Base-by-base conservation (phyloP, 1,140 invertebrate genomes). In the Xylocopa sonorina region DNA sequence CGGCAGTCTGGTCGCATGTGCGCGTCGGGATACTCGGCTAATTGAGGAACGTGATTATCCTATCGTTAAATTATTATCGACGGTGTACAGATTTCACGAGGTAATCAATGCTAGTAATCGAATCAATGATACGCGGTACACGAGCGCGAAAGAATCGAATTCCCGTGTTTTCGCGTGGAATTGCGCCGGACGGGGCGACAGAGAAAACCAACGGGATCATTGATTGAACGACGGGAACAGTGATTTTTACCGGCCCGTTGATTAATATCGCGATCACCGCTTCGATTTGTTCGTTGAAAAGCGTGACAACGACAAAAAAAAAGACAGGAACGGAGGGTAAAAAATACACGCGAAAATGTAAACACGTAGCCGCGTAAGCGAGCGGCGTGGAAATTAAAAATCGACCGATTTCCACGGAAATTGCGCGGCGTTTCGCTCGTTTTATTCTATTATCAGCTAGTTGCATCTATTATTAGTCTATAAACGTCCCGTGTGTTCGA, bases 131-230 rank as follows among this genome's bases (percentile, higher is more conserved):
- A 57, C 29, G 58, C 21, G 21, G 14, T 38, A 60, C 34, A 38
- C 58, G 38, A 60, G 38, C 58, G n/a, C 21, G 21, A 38, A 60
- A 38, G 58, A 60, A 60, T 60, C 21, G 21, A 60, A 60, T 60
- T 60, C 34, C 3, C 43, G 12, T 46, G 43, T 46, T 46, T 46
- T 12, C 32, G 4, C 21, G 21, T 14, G 21, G 16, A 32, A 58
- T 29, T 9, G 10, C 18, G 6, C 9, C 32, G 24, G 4, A 12
- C 3, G 24, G 10, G 2, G 2, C 0, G 14, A 1, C 1, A 1
- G 3, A 29, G 16, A 9, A 16, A 4, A 32, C 32, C 55, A 29
- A 32, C 55, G 29, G 32, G 4, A 3, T 18, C 57, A 34, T 29
- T 9, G 32, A 21, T 34, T 29, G 32, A 46, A 60, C 21, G 18